Base-by-base conservation (phyloP, 2,888 invertebrate genomes). In the Stenurella melanura region DNA sequence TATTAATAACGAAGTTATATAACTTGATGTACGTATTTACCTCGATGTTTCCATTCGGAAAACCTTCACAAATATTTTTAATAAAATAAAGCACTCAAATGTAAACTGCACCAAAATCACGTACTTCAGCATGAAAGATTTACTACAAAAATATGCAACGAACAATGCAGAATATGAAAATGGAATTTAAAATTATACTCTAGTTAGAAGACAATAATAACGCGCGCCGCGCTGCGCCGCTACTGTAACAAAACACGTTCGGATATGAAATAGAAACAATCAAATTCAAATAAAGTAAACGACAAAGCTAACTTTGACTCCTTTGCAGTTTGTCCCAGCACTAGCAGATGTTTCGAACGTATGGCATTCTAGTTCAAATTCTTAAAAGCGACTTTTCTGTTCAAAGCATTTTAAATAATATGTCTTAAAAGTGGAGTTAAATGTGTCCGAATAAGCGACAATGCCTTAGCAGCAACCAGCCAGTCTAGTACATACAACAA, bases 121-220 rank as follows among this genome's bases (percentile, higher is more conserved):
- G 15, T n/a, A 50, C n/a, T 50, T 50, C 6, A 50, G 6, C n/a
- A 0, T 50, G 50, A 50, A 50, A n/a, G 50, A 50, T 50, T 50
- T 50, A 50, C 50, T n/a, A n/a, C 15, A 50, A 5, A 50, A 50
- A 50, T 50, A 50, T 50, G 50, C 50, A 50, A 4, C n/a, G n/a
- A 50, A 50, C 50, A 50, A 50, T 50, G n/a, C 50, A 50, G n/a
- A 50, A 50, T 50, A 50, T 50, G 50, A 50, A 50, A 50, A 42
- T 42, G 42, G 42, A 42, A 50, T 50, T 50, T 50, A 50, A 50
- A 50, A 50, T n/a, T 50, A 50, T 50, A n/a, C 5, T 50, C 5
- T 15, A 50, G 15, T 1, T 15, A 50, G 15, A 12, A 12, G 5
- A 42, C 11, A 42, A 42, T 42, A 42, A 42, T 42, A n/a, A n/a